phyloP scores from a whole-genome alignment of 1,140 invertebrate species.

The Trialeurodes vaporariorum region DNA sequence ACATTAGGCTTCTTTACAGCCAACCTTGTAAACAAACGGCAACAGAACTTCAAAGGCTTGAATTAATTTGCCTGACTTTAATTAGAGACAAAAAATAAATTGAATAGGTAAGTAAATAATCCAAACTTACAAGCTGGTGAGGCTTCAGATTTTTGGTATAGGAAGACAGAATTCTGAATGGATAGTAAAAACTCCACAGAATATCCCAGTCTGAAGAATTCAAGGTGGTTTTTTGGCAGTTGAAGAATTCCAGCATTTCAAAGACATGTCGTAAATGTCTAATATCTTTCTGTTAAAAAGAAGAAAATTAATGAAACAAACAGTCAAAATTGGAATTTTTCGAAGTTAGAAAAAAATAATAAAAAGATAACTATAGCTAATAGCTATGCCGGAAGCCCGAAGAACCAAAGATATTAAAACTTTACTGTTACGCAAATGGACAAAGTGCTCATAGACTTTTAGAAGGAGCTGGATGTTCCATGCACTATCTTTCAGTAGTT shows the following conservation, averaged over 20 bases:
- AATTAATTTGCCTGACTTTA: not conserved
- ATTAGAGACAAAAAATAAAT: not conserved
- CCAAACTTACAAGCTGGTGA: constrained; percentile 53
- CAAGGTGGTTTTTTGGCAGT: constrained; percentile 44
- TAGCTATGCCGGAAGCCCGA: not conserved
- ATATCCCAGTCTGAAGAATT: constrained; percentile 64
- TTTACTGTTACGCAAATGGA: not conserved
- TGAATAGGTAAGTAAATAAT: no score
- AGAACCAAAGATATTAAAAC: not conserved
- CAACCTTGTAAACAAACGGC: no score
- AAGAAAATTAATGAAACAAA: constrained; percentile 11
- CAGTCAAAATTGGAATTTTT: not conserved
- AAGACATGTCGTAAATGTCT: constrained; percentile 68
- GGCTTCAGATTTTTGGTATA: constrained; percentile 48
- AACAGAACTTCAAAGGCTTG: not conserved
- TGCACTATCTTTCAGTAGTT: no score
- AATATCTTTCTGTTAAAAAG: constrained; percentile 38
- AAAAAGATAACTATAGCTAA: not conserved
- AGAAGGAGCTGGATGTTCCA: no score
- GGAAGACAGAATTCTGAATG: constrained; percentile 52
- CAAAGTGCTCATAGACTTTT: constrained; percentile 8
- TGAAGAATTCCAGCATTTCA: constrained; percentile 55
- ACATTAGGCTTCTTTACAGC: no score
- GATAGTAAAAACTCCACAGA: constrained; percentile 89
- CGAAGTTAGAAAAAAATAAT: not conserved